Base-by-base conservation (phyloP, 2,113 vertebrate species). In the Rhea americana region DNA sequence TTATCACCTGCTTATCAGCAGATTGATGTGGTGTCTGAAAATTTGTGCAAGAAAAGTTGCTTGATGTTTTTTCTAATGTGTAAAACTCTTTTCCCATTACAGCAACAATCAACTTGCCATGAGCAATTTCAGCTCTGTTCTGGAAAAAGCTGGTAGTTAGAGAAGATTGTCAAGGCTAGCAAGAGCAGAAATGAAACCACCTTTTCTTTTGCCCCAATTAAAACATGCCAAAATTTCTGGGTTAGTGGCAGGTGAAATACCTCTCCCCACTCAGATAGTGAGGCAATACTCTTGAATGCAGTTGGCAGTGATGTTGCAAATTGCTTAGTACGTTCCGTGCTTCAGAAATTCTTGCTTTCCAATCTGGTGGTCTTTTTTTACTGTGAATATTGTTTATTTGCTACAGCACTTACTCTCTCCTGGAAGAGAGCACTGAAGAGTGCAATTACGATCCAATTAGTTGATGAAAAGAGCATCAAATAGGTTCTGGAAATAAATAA, bases 71-170 rank as follows among this genome's bases (percentile, higher is more conserved):
- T 47, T 67, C 48, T 51, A 20, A 30, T 16, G 13, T 15, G 17
- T 63, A 50, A 73, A 76, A 19, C 32, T 7, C 35, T 9, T 2
- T 66, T 47, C 13, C 63, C 7, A 30, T 32, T 25, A 45, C 30
- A 53, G 50, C 19, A 70, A 19, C 63, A 9, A 7, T n/a, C 45
- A 24, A 5, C 0, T 6, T 2, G 28, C 72, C 2, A 0, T 15
- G 43, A 94, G 35, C 43, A 28, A 5, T 12, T 53, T 15, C 50
- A 45, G 41, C 41, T 77, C 58, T 35, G 37, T 47, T 56, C 10
- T 37, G 24, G 35, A 32, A n/a, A 51, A 35, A 71, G 47, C 12
- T 18, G n/a, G 55, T 24, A 35, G 43, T 5, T 63, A 19, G 18
- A 78, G 19, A 84, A 17, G 5, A 30, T 12, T 20, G 25, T 6